Conservation (phyloP, 2,888 invertebrate species). For the Coecobrya sp. region DNA sequence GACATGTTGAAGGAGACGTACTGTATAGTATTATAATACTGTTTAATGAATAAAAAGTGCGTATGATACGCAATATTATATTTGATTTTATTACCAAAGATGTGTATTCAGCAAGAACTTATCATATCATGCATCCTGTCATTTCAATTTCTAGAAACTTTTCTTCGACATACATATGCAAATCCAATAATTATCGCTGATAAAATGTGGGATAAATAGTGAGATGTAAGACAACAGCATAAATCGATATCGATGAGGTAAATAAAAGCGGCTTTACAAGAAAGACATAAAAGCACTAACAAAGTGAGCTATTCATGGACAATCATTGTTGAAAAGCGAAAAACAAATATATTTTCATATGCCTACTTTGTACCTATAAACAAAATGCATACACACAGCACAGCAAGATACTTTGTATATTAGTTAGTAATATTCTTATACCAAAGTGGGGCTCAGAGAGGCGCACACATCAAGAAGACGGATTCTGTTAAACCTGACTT, state of each 20-base stretch:
- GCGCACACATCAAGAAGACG: not conserved
- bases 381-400: no score
- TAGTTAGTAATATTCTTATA: no score
- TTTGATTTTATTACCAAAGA: not conserved
- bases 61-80: not conserved
- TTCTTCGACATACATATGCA: no score
- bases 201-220: not conserved
- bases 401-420: no score
- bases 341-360: no score
- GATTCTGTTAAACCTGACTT: slow-evolving; percentile 8
- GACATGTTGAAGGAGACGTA: not conserved
- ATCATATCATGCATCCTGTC: not conserved
- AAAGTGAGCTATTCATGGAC: not conserved
- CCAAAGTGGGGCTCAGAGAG: not conserved
- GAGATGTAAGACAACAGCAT: no score
- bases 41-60: not conserved
- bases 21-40: not conserved
- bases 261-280: not conserved
- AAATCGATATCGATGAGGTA: no score
- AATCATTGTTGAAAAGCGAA: not conserved
- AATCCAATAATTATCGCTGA: slow-evolving; percentile 14
- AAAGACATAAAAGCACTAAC: not conserved
- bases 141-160: no score
- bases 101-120: no score
- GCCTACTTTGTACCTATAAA: no score